Conservation (phyloP, 2,797 vertebrate genomes). For the Glossophaga mutica region DNA sequence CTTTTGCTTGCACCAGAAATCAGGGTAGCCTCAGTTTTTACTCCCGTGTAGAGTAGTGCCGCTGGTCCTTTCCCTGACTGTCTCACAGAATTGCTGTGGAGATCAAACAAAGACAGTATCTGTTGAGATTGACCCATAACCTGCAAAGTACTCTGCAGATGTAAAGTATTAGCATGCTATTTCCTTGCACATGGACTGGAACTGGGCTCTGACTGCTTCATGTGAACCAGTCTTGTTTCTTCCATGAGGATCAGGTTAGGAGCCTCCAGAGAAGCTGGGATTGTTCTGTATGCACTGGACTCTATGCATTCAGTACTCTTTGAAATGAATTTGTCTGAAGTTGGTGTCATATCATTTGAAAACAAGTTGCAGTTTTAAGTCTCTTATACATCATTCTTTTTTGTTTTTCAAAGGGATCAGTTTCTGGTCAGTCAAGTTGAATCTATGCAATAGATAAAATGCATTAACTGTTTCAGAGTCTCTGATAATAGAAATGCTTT, state of each 20-base stretch:
- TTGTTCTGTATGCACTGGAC: accelerated
- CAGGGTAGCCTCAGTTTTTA: not conserved
- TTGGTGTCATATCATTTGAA: not conserved
- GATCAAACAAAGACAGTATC: not conserved
- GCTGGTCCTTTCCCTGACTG: not conserved
- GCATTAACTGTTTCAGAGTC: not conserved
- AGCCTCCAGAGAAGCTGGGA: not conserved
- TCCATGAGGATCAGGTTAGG: not conserved
- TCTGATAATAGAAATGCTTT: not conserved
- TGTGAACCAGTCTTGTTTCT: not conserved
- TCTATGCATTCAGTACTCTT: not conserved
- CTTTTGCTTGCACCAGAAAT: not conserved
- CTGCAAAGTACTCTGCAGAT: not conserved
- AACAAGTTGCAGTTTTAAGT: not conserved
- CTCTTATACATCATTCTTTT: not conserved
- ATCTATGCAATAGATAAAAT: not conserved
- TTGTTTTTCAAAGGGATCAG: not conserved
- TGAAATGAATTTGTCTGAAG: not conserved
- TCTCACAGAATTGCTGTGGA: not conserved
- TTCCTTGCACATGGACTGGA: not conserved
- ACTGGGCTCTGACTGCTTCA: not conserved
- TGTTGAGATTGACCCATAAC: not conserved
- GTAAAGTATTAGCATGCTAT: not conserved
- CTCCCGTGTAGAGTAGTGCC: not conserved
- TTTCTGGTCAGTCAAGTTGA: not conserved